Percentiles rank a stretch among this genome's conserved stretches.
Conservation (phyloP, 1,140 invertebrate species). For the Leptinotarsa lineolata region DNA sequence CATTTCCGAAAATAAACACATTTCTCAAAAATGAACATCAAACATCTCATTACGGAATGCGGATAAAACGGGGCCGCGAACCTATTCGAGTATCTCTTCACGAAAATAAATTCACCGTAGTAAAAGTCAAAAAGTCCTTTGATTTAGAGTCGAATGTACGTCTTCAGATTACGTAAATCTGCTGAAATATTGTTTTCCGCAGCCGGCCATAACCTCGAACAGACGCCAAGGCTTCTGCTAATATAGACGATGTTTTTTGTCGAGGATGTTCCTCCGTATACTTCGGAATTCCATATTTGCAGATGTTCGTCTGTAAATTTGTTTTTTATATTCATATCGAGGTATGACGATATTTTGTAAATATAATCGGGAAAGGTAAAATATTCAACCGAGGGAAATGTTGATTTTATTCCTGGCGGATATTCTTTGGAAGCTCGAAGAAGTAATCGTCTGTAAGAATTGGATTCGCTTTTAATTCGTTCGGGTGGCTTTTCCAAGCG, state of each 20-base stretch:
- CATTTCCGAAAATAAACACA: too few relatives aligned
- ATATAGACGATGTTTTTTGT: conserved; percentile 19
- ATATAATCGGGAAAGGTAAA: neutral
- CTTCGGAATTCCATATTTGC: conserved; percentile 31
- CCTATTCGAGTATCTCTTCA: too few relatives aligned
- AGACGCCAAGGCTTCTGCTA: neutral
- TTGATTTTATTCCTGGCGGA: conserved; percentile 7
- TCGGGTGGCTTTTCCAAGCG: neutral
- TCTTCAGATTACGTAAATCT: conserved; percentile 43
- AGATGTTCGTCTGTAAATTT: conserved; percentile 28
- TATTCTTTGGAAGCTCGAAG: neutral
- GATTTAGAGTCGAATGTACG: conserved; percentile 44
- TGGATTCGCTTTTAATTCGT: conserved; percentile 3
- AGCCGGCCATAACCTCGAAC: conserved; percentile 25
- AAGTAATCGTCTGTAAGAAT: conserved; percentile 2
- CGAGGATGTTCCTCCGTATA: conserved; percentile 17
- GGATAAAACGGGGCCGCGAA: too few relatives aligned
- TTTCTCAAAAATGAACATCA: too few relatives aligned
- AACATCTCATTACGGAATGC: too few relatives aligned
- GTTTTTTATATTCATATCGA: conserved; percentile 1
- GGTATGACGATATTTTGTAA: conserved; percentile 11
- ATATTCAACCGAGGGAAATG: neutral
- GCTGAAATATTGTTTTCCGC: conserved; percentile 41
- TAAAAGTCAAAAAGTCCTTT: conserved; percentile 25
- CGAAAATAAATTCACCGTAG: neutral